Evolutionary conservation across 2,797 vertebrate species (phyloP), one percentile per base, ranked within the genome.

Genomic region (Diplodus sargus): DNA sequence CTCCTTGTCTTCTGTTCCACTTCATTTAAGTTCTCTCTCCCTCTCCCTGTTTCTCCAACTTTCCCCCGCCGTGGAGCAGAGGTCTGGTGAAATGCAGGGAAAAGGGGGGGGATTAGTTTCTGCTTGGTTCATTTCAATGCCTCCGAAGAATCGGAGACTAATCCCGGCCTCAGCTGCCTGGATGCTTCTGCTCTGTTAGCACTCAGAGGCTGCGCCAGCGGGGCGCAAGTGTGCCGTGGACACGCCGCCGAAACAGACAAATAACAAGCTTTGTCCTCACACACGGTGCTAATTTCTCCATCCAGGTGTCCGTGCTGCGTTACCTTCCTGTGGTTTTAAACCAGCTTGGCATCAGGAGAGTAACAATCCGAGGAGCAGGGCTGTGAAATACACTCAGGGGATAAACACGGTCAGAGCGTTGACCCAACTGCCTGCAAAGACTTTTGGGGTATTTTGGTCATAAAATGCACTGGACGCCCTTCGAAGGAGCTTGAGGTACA

Each of bases 231-330:
- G 72, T 79, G 79, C 85, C 77, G 72, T 23, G 20, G 74, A 84
- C 77, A 78, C 65, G 73, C 80, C 64, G 59, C 47, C 48, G 68
- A 84, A 84, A 74, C 78, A 70, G 76, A 78, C 72, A 84, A 78
- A 85, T 89, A 91, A 89, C 82, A 86, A 73, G 91, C 91, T 93
- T 91, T 92, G 83, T 92, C 78, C 81, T 89, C 82, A 78, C 77
- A 81, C 80, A 47, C 43, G 82, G 81, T 10, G 65, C 70, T 89
- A 82, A 90, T 88, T 91, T 90, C 67, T 87, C 83, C 28, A 79
- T 83, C 81, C 87, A 92, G 90, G 87, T 92, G 83, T 83, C 82
- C 49, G 2, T n/a, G 81, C 60, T 16, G 51, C 65, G 56, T 43
- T 76, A n/a, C 67, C 81, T 80, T 82, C 73, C 63, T 25, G 39